Evolutionary conservation across 2,888 invertebrate species (phyloP).

Genomic region (Leuctra nigra): DNA sequence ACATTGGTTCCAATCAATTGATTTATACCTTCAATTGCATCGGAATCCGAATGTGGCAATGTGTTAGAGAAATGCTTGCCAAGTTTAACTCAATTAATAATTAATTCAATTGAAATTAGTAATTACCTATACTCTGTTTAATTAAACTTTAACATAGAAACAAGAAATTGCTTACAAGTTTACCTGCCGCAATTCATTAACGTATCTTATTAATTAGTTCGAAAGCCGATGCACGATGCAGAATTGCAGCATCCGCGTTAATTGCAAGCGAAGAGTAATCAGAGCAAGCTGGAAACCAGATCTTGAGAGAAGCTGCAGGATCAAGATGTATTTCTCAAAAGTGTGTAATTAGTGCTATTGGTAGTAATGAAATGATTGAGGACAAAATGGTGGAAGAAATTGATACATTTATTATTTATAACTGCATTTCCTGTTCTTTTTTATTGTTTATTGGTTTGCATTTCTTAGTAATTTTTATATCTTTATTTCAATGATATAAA

Average conservation of each 20-base stretch:
- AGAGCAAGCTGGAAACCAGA: constrained; percentile 1
- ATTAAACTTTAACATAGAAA: constrained; percentile 1
- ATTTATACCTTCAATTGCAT: no score
- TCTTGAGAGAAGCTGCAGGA: neutral
- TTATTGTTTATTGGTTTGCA: no score
- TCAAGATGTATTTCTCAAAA: constrained; percentile 5
- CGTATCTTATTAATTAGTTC: constrained; percentile 3
- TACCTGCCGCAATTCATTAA: constrained; percentile 10
- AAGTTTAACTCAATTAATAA: constrained; percentile 12
- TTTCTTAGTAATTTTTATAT: no score
- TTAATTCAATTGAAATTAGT: constrained; percentile 15
- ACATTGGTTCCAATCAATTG: no score
- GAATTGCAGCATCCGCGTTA: neutral
- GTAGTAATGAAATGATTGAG: no score
- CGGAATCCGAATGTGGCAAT: no score
- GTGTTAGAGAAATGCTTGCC: no score
- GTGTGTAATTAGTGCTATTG: no score
- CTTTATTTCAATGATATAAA: no score
- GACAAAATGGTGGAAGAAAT: no score
- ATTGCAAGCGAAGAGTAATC: neutral
- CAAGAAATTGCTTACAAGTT: constrained; percentile 6
- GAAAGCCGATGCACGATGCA: neutral
- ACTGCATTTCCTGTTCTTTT: no score
- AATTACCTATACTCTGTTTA: constrained; percentile 10
- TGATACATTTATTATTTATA: no score